Base-by-base conservation (phyloP, 2,888 invertebrate species). In the Hirtodrosophila cameraria region DNA sequence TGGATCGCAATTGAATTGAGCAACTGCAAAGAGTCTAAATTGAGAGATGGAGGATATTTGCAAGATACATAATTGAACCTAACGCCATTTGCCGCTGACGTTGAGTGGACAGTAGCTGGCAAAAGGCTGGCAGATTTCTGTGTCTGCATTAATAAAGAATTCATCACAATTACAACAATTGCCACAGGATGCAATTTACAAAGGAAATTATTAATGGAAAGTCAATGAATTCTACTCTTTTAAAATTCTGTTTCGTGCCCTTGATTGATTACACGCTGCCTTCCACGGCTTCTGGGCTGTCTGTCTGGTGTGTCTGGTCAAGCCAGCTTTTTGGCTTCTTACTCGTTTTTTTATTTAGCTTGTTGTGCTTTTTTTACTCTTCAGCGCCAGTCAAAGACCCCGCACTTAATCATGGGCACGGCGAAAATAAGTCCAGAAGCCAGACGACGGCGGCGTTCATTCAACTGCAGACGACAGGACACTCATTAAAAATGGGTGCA, bases 171-270 rank as follows among this genome's bases (percentile, higher is more conserved):
- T 88, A 86, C 86, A 77, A 87, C 74, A 68, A 85, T 79, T 87
- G 86, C 84, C 78, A 70, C 74, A 80, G 86, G 86, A 86, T 79
- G 81, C 75, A 82, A 86, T 81, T 81, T 71, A 62, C 74, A 87
- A 83, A 74, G 86, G 63, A 87, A 86, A 80, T 88, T 86, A 88
- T 88, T 88, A 88, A 88, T 88, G 88, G 74, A 86, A 87, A 89
- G 77, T 89, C 88, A 89, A 88, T 88, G 89, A 89, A 82, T 87
- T 74, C 79, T 84, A 7, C 23, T 23, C n/a, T 73, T 67, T 81
- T 67, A 73, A 86, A 86, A 76, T 81, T 70, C 80, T 68, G 62
- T 71, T 67, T 79, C 42, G 68, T 72, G 72, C 59, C 71, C 67
- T 74, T 86, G 86, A 86, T 86, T 88, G 86, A 86, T 86, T 85